These are phyloP conservation scores for Orius laevigatus DNA, from an alignment of 1,140 invertebrate species.

Conservation along the genomic window DNA sequence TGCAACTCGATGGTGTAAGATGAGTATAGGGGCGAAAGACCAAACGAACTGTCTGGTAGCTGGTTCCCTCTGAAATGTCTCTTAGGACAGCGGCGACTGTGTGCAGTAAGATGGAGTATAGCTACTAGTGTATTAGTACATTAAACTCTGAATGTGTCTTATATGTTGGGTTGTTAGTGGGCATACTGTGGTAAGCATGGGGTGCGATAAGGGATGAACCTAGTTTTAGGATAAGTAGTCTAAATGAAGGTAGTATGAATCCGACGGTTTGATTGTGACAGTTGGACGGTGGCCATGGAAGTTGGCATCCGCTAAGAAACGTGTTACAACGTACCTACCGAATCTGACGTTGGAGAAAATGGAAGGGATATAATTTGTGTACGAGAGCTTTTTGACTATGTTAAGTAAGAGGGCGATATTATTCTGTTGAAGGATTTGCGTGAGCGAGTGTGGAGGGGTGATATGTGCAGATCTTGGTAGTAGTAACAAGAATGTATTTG, in stretches of 20 bases:
- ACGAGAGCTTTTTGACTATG: no score
- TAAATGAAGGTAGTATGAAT: constrained; percentile 50
- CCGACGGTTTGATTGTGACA: constrained; percentile 68
- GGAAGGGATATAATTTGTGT: no score
- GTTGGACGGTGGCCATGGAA: constrained; percentile 82
- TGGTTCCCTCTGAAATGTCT: constrained; percentile 82
- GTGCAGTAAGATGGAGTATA: constrained; percentile 26
- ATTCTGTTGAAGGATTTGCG: no score
- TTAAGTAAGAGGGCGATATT: no score
- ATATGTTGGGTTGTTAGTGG: constrained; percentile 50
- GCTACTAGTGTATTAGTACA: no score
- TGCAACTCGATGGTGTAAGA: constrained; percentile 81
- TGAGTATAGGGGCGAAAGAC: constrained; percentile 86
- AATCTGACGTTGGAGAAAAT: constrained; percentile 82
- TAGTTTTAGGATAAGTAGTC: constrained; percentile 54
- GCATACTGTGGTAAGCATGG: constrained; percentile 52
- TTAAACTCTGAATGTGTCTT: no score
- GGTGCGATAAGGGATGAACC: constrained; percentile 76
- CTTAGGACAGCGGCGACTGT: constrained; percentile 70
- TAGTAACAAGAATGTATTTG: no score
- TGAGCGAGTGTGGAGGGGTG: constrained; percentile 58
- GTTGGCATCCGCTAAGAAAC: constrained; percentile 77
- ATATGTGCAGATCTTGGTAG: no score
- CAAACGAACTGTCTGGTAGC: constrained; percentile 85
- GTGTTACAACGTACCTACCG: constrained; percentile 80